These are phyloP conservation scores for Euplexia lucipara DNA, from an alignment of 2,888 invertebrate species.

Conservation along the genomic window DNA sequence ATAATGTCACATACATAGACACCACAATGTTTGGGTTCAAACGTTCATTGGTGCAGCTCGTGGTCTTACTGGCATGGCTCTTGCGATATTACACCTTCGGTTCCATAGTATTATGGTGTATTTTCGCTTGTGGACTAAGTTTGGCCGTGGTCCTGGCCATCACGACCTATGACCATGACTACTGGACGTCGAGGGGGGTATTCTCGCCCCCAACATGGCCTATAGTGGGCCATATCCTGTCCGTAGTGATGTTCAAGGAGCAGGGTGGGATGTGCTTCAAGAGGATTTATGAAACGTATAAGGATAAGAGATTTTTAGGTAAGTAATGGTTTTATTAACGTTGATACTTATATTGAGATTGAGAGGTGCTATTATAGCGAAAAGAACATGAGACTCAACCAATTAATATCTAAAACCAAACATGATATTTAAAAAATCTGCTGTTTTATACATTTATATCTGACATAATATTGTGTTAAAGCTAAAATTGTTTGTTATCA, in stretches of 20 bases:
- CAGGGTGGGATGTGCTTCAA: conserved; percentile 87
- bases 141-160: conserved; percentile 71
- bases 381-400: too few species aligned
- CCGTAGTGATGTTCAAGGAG: conserved; percentile 83
- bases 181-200: conserved; percentile 82
- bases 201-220: conserved; percentile 85
- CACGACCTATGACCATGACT: conserved; percentile 85
- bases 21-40: conserved; percentile 86
- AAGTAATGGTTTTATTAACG: conserved; percentile 61
- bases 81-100: conserved; percentile 80
- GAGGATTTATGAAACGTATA: conserved; percentile 83
- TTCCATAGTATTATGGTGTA: conserved; percentile 73
- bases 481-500: too few species aligned
- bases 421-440: too few species aligned
- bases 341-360: too few species aligned
- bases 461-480: too few species aligned
- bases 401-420: too few species aligned
- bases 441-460: too few species aligned
- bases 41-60: conserved; percentile 72
- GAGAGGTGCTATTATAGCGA: not conserved
- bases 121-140: conserved; percentile 68
- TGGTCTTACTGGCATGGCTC: conserved; percentile 75
- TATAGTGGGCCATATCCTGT: conserved; percentile 83
- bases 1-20: conserved; percentile 65
- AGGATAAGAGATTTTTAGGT: conserved; percentile 82